Evolutionary conservation across 2,113 vertebrate species (phyloP), one percentile per base, ranked within the genome.

Genomic region (Synodontis membranacea): DNA sequence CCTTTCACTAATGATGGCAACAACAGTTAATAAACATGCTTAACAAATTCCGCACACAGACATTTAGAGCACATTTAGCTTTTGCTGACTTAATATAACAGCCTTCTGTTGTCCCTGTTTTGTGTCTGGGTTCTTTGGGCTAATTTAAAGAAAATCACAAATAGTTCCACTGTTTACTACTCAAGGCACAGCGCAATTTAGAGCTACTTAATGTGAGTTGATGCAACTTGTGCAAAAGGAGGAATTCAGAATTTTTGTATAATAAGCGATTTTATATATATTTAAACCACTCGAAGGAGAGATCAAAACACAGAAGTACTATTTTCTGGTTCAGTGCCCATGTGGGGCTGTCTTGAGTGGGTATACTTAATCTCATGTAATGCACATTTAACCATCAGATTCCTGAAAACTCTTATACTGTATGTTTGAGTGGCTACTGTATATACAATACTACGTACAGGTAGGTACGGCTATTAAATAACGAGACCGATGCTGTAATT

Each of bases 91-190:
- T 39, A 64, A 86, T 80, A 19, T 34, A 58, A 39, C 60, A 60
- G 39, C 68, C 68, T 81, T 84, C 34, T 84, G 64, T 62, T 34
- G 82, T 84, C 39, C 62, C 28, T 60, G 19, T 52, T 72, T 86
- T 28, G 11, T 48, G 5, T 58, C 15, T 86, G 28, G 46, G n/a
- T 54, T 54, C 46, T 87, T 70, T 54, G 12, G 25, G n/a, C 82
- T 76, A 74, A 86, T 82, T 76, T 84, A 76, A 60, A 81, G 58
- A 28, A 81, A 84, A 75, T 25, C 15, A 84, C 68, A 87, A 86
- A 87, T 31, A 81, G 37, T 66, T 62, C 72, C 70, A 78, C 25
- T 82, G 86, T 75, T 86, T 82, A 66, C 17, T 39, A 46, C 86
- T 87, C 44, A 83, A 54, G 86, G 31, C 76, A 81, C 44, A 42